Percentiles rank a stretch among this genome's conserved stretches.
Evolutionary conservation across 2,797 vertebrate genomes (phyloP).

Genomic region (Cynopterus sphinx): DNA sequence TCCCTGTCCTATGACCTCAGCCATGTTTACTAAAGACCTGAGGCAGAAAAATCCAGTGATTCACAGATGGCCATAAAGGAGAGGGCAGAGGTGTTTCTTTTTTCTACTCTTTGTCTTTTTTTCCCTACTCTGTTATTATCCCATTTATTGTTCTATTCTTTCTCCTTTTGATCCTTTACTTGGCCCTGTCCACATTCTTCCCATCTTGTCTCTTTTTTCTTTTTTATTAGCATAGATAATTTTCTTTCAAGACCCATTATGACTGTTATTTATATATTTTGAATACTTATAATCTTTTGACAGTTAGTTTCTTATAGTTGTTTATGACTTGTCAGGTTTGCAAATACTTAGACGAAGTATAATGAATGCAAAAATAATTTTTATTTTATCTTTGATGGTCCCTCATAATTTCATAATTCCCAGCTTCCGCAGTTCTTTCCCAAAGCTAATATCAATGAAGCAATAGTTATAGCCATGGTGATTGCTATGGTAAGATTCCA

Average conservation of each 20-base stretch:
- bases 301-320: not conserved
- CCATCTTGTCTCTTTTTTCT: not conserved
- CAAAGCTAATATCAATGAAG: not conserved
- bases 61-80: not conserved
- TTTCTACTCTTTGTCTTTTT: not conserved
- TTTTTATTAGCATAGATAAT: not conserved
- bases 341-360: not conserved
- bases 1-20: not conserved
- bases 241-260: not conserved
- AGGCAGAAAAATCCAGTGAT: not conserved
- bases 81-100: not conserved
- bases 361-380: not conserved
- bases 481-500: not conserved
- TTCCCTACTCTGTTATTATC: not conserved
- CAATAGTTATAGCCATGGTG: not conserved
- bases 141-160: not conserved
- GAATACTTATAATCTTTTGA: not conserved
- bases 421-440: not conserved
- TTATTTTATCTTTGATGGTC: not conserved
- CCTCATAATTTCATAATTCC: not conserved
- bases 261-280: not conserved
- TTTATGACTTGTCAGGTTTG: not conserved
- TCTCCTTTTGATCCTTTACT: not conserved
- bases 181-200: not conserved
- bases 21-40: not conserved